phyloP scores from a whole-genome alignment of 2,797 vertebrate genomes.

The Microcaecilia unicolor region DNA sequence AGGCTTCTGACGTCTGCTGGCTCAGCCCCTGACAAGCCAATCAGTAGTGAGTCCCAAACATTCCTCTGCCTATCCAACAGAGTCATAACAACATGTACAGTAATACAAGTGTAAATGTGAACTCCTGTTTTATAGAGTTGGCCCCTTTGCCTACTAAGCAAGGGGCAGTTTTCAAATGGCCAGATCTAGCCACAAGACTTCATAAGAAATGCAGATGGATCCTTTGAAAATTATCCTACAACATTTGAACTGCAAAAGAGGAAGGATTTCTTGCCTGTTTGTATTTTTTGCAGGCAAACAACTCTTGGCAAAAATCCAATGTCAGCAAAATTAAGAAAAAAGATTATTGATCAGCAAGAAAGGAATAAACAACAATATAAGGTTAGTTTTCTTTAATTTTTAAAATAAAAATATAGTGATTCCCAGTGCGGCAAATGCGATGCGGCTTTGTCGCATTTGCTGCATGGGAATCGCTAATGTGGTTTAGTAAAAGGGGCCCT shows the following conservation, averaged over 20 bases:
- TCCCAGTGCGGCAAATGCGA: too few species aligned
- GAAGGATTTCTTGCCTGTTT: neutral
- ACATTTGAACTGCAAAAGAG: neutral
- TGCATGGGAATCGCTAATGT: too few species aligned
- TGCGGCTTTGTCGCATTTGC: too few species aligned
- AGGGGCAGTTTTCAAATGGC: neutral
- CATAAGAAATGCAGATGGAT: neutral
- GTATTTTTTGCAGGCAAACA: constrained; percentile 57
- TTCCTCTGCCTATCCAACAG: too few species aligned
- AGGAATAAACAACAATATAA: constrained; percentile 47
- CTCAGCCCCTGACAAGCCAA: too few species aligned
- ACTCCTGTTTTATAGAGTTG: too few species aligned
- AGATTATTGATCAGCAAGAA: constrained; percentile 56
- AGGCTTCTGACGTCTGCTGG: too few species aligned
- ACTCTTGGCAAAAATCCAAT: constrained; percentile 63
- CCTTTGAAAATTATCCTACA: neutral
- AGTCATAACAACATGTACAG: too few species aligned
- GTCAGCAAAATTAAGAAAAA: constrained; percentile 42
- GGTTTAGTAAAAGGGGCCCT: too few species aligned
- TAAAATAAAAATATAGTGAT: too few species aligned
- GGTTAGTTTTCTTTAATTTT: constrained; percentile 59
- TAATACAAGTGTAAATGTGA: too few species aligned
- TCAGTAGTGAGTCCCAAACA: too few species aligned
- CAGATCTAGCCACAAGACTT: neutral
- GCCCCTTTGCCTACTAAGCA: neutral